A percentile compares a stretch with the other conserved stretches of the same genome.
phyloP scores from a whole-genome alignment of 2,888 invertebrate genomes.

The Balanococcus diminutus region DNA sequence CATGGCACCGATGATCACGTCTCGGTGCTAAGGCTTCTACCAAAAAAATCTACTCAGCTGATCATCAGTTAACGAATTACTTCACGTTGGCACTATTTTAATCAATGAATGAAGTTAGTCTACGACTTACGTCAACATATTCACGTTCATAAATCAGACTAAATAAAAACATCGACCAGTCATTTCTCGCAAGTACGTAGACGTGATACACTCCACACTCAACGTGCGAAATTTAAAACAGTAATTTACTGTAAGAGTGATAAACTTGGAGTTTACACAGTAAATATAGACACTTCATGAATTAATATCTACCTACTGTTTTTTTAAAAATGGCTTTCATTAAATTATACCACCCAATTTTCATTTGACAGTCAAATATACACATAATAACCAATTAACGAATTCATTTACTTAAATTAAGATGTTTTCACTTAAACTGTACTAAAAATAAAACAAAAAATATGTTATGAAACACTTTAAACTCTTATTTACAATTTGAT shows the following conservation, averaged over 20 bases:
- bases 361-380: not conserved
- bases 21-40: not conserved
- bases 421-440: not conserved
- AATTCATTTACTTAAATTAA: not conserved
- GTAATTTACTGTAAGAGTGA: slow-evolving; percentile 1
- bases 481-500: too few relatives aligned
- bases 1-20: not conserved
- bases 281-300: not conserved
- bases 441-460: not conserved
- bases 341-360: slow-evolving; percentile 10
- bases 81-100: slow-evolving; percentile 33
- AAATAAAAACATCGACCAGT: slow-evolving; percentile 25
- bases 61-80: not conserved
- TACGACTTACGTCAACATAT: not conserved
- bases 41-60: slow-evolving; percentile 5
- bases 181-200: not conserved
- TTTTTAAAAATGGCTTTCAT: not conserved
- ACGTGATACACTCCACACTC: not conserved
- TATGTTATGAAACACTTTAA: too few relatives aligned
- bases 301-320: not conserved
- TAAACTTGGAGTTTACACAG: not conserved
- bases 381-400: not conserved
- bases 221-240: not conserved
- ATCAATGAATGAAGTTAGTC: not conserved
- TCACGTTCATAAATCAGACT: slow-evolving; percentile 12